phyloP scores from a whole-genome alignment of 2,888 invertebrate species.

The Pachydiplax longipennis region DNA sequence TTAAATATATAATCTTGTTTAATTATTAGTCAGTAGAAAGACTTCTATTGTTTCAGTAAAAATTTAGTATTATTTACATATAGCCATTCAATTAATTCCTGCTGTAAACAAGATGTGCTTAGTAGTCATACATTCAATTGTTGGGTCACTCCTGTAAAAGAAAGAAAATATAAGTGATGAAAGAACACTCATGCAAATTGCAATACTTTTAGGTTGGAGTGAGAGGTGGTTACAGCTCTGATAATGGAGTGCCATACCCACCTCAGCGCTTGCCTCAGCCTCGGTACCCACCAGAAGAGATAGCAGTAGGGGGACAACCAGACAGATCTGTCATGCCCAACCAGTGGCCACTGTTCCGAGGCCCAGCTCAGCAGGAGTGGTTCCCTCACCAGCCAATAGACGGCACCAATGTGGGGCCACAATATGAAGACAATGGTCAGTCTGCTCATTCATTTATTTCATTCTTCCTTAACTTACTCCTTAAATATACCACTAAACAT shows the following conservation, averaged over 20 bases:
- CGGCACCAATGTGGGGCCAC: neutral
- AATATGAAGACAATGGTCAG: slow-evolving; percentile 37
- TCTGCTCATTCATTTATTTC: neutral
- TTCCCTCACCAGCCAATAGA: neutral
- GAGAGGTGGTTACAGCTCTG: slow-evolving; percentile 50
- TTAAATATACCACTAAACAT: too few species aligned
- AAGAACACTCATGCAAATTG: too few species aligned
- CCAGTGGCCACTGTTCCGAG: slow-evolving; percentile 13
- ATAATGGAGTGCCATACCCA: slow-evolving; percentile 40
- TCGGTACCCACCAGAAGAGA: slow-evolving; percentile 42
- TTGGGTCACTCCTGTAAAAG: too few species aligned
- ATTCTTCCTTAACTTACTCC: too few species aligned
- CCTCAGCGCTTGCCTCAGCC: slow-evolving; percentile 58
- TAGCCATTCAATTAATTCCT: too few species aligned
- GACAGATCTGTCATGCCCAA: neutral
- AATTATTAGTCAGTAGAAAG: too few species aligned
- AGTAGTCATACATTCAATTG: too few species aligned
- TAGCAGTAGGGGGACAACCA: neutral
- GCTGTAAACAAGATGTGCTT: too few species aligned
- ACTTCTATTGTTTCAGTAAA: too few species aligned
- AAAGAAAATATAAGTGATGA: too few species aligned
- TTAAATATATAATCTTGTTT: too few species aligned
- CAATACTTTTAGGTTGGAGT: neutral
- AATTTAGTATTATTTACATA: too few species aligned
- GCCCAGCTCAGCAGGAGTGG: slow-evolving; percentile 8